phyloP scores from a whole-genome alignment of 2,888 invertebrate species.

The Exephanes ischioxanthus region DNA sequence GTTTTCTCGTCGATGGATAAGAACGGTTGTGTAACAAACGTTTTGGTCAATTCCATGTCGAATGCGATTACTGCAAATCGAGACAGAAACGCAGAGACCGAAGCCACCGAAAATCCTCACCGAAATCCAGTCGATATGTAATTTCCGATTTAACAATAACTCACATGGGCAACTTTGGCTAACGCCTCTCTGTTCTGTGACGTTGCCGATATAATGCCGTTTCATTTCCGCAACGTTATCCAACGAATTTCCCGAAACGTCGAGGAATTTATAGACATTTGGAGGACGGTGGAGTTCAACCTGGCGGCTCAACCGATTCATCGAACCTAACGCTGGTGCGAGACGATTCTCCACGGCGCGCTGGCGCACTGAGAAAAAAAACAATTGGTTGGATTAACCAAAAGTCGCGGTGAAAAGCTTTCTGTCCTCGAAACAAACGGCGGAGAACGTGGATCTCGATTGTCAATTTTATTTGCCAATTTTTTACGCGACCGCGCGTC shows the following conservation, averaged over 20 bases:
- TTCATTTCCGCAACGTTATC: slow-evolving; percentile 61
- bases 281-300: slow-evolving; percentile 10
- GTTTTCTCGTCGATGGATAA: not conserved
- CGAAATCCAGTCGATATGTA: slow-evolving; percentile 51
- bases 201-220: slow-evolving; percentile 54
- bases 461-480: not conserved
- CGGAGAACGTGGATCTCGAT: not conserved
- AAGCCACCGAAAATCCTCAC: slow-evolving; percentile 14
- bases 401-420: not conserved
- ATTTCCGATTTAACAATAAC: slow-evolving; percentile 66
- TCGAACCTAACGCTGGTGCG: slow-evolving; percentile 33
- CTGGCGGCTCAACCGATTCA: not conserved
- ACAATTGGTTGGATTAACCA: too few relatives aligned
- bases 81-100: not conserved
- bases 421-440: not conserved
- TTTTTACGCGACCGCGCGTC: not conserved
- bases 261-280: slow-evolving; percentile 58
- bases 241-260: slow-evolving; percentile 60
- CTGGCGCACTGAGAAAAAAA: not conserved
- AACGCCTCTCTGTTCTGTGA: slow-evolving; percentile 38
- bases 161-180: slow-evolving; percentile 58
- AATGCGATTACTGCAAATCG: not conserved
- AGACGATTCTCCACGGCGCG: slow-evolving; percentile 10
- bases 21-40: not conserved
- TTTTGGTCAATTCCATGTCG: not conserved